A percentile compares a stretch with the other conserved stretches of the same genome.
Conservation (phyloP, 1,140 invertebrate genomes). For the Hydropsyche tenuis region DNA sequence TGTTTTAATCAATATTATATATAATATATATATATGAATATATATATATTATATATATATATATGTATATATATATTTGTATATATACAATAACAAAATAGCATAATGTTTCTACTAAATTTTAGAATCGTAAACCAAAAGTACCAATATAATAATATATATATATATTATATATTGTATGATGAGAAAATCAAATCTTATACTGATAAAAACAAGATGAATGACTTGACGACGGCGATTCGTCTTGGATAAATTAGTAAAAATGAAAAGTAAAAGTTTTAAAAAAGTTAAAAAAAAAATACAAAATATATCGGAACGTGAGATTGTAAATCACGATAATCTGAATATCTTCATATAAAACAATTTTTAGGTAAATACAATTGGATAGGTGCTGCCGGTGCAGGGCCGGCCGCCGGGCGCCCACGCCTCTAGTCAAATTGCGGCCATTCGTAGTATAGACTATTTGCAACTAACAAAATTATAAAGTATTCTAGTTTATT, state of each 20-base stretch:
- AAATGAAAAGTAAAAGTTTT: neutral
- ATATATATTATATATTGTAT: constrained; percentile 23
- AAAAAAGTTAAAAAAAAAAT: constrained; percentile 33
- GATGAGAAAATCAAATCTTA: neutral
- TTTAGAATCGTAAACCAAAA: constrained; percentile 68
- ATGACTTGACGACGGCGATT: constrained; percentile 43
- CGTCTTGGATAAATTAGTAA: constrained; percentile 46
- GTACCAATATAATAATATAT: constrained; percentile 68
- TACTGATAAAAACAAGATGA: neutral
- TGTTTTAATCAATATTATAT: constrained; percentile 34
- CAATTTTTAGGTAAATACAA: constrained; percentile 49
- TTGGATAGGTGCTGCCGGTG: constrained; percentile 50
- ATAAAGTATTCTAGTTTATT: constrained; percentile 64
- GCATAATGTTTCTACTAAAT: constrained; percentile 68
- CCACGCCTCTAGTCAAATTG: constrained; percentile 62
- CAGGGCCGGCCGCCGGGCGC: constrained; percentile 51
- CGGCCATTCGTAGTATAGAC: constrained; percentile 62
- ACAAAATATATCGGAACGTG: constrained; percentile 47
- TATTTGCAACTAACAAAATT: constrained; percentile 59
- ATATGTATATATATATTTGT: constrained; percentile 36
- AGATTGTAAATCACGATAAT: constrained; percentile 44
- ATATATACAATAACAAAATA: constrained; percentile 56
- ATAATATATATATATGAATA: constrained; percentile 37
- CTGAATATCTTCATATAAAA: constrained; percentile 47
- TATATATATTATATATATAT: constrained; percentile 24